Percentiles rank a stretch among this genome's conserved stretches.
Evolutionary conservation across 2,113 vertebrate genomes (phyloP).

Genomic region (Talpa occidentalis): DNA sequence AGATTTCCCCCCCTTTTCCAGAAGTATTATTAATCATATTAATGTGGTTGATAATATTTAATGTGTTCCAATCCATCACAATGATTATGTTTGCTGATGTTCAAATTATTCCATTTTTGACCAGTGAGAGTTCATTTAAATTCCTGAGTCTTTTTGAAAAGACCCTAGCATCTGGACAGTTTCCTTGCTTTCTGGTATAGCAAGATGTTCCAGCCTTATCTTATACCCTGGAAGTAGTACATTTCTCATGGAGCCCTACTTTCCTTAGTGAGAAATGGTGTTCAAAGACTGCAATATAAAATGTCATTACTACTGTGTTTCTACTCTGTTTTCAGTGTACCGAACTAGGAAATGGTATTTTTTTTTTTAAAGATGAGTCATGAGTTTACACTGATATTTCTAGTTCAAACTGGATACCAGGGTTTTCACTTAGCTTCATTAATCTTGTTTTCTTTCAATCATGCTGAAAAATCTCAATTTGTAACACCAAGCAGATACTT

Average conservation of each 20-base stretch:
- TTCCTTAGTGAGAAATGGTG: background rate
- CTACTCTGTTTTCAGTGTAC: background rate
- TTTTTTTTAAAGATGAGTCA: background rate
- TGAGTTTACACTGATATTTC: background rate
- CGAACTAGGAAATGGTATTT: background rate
- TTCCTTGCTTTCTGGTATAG: background rate
- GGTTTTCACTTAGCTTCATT: background rate
- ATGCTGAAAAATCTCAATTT: background rate
- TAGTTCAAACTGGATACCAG: background rate
- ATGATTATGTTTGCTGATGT: background rate
- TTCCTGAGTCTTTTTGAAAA: background rate
- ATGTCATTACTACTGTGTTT: background rate
- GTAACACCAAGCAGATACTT: background rate
- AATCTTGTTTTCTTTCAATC: background rate
- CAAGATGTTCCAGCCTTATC: background rate
- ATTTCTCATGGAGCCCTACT: background rate
- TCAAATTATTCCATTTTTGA: background rate
- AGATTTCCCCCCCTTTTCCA: background rate
- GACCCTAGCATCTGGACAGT: accelerated
- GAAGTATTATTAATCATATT: background rate
- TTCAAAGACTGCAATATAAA: background rate
- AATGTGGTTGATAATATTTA: background rate
- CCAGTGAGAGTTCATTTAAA: background rate
- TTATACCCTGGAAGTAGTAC: background rate
- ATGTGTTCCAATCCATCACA: background rate